Evolutionary conservation across 2,888 invertebrate genomes (phyloP), one percentile per base, ranked within the genome.

Genomic region (Pyrocoelia pectoralis): DNA sequence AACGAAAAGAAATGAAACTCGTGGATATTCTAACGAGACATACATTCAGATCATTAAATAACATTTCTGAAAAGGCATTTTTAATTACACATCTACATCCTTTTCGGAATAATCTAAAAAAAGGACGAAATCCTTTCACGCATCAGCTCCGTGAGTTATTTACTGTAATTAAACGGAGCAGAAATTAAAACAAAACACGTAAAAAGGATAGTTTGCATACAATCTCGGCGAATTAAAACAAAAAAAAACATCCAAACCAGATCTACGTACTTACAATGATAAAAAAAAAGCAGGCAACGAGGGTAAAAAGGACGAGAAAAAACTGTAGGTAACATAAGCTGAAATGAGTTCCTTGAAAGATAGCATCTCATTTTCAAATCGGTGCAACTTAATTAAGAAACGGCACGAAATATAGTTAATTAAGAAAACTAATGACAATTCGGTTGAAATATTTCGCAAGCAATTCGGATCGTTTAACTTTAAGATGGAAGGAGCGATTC

Each of bases 361-460:
- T n/a, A n/a, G n/a, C n/a, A 43, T 43, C 43, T 43, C 17, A 46
- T 57, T 65, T 53, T 51, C 56, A 59, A 49, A 54, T 62, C 56
- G 29, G 29, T 40, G 14, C 56, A 60, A 59, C 54, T 67, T 64
- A 66, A 69, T 68, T 68, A 69, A 62, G 60, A 46, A 62, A 46
- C 46, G 59, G 61, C 64, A 67, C 57, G 66, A 66, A 64, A 57
- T 55, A 61, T n/a, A n/a, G n/a, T n/a, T 66, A 66, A 66, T 68
- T 69, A 69, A 58, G 56, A 64, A 68, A 69, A 69, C 66, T 68
- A 66, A 69, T 68, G 69, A 62, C 62, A 58, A 66, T 66, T 46
- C 54, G 53, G 33, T 54, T 24, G 56, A 51, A 52, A 56, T 69
- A 57, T 48, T 43, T 51, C 49, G 58, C 49, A 55, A 24, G 28